phyloP scores from a whole-genome alignment of 2,888 invertebrate species.

The Amaurobius ferox region DNA sequence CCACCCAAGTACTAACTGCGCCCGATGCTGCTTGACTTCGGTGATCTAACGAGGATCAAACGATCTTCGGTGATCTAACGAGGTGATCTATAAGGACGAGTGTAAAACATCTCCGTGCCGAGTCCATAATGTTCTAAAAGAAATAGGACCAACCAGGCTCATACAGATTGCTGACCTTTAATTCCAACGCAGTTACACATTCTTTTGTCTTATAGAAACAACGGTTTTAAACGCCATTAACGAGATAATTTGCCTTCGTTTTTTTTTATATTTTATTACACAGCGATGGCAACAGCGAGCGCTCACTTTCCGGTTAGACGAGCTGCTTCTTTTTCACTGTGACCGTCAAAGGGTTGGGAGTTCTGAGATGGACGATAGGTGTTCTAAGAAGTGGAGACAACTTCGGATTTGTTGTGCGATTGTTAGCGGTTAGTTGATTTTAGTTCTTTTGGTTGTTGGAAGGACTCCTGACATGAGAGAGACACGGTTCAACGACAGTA shows the following conservation, averaged over 20 bases:
- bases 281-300: neutral
- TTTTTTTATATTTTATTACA: neutral
- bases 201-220: neutral
- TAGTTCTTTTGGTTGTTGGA: neutral
- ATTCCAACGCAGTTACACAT: too few relatives aligned
- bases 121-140: too few relatives aligned
- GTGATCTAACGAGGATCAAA: too few relatives aligned
- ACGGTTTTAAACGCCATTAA: constrained; percentile 4
- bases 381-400: neutral
- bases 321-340: neutral
- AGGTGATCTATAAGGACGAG: too few relatives aligned
- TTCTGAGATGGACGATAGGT: neutral
- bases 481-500: neutral
- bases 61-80: too few relatives aligned
- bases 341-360: neutral
- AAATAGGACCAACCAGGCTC: too few relatives aligned
- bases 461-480: neutral
- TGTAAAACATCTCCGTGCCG: too few relatives aligned
- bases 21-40: too few relatives aligned
- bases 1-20: too few relatives aligned
- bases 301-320: constrained; percentile 12
- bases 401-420: neutral
- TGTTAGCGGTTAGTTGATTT: constrained; percentile 7
- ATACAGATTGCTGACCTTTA: too few relatives aligned
- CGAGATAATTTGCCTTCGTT: neutral